Conservation (phyloP, 2,113 vertebrate genomes). For the Ramphastos sulfuratus region DNA sequence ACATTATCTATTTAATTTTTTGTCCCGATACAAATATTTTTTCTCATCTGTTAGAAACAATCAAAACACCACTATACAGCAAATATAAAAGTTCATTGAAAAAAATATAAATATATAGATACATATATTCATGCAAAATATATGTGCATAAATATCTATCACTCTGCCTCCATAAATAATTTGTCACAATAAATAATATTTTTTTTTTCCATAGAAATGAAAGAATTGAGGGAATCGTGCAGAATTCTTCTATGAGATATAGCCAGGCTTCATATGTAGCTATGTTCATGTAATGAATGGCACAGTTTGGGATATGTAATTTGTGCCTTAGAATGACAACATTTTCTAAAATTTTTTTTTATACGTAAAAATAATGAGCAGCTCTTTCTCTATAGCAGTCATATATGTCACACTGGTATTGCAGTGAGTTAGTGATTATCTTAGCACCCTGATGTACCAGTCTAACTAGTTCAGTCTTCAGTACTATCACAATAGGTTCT, state of each 20-base stretch:
- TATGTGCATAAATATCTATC: background rate
- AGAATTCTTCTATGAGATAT: background rate
- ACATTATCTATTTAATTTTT: slow-evolving; percentile 18
- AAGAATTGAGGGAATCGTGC: background rate
- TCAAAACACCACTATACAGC: too few species aligned
- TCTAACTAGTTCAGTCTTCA: background rate
- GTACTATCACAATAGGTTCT: background rate
- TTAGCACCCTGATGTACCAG: background rate
- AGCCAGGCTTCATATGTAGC: background rate
- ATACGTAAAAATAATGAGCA: background rate
- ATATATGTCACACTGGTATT: rapidly evolving
- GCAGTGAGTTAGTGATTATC: background rate
- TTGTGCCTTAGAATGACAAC: background rate
- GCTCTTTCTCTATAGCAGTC: background rate
- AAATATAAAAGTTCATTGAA: too few species aligned
- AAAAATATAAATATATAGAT: too few species aligned
- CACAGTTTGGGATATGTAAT: background rate
- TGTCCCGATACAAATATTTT: background rate
- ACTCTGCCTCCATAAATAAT: background rate
- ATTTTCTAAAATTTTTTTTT: background rate
- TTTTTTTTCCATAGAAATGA: background rate
- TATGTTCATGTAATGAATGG: rapidly evolving
- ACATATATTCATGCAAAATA: too few species aligned
- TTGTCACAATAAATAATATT: background rate
- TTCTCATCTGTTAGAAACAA: too few species aligned